Percentiles rank a stretch among this genome's conserved stretches.
phyloP scores from a whole-genome alignment of 2,888 invertebrate species.

The Hypena proboscidalis region DNA sequence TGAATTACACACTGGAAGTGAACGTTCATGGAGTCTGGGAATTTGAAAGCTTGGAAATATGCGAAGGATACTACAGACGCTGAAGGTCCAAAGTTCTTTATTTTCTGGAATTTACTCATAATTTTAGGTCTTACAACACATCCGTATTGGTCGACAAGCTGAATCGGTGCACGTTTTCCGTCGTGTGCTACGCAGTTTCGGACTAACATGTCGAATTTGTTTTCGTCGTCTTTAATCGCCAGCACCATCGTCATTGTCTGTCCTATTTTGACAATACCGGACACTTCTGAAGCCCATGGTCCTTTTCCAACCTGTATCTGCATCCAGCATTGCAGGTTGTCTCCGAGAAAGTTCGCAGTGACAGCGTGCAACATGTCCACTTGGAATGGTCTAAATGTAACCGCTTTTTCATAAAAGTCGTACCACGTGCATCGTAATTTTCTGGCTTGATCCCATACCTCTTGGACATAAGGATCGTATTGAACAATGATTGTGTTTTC shows the following conservation, averaged over 20 bases:
- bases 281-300: constrained; percentile 98
- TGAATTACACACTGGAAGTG: constrained; percentile 99
- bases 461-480: constrained; percentile 97
- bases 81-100: constrained; percentile 97
- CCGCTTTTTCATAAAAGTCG: constrained; percentile 97
- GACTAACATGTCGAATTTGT: constrained; percentile 97
- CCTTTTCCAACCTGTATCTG: constrained; percentile 98
- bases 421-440: constrained; percentile 98
- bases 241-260: constrained; percentile 99
- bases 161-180: constrained; percentile 96
- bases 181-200: constrained; percentile 98
- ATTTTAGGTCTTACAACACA: constrained; percentile 97
- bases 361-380: constrained; percentile 98
- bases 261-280: constrained; percentile 97
- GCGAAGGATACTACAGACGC: constrained; percentile 97
- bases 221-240: constrained; percentile 97
- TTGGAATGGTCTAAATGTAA: constrained; percentile 97
- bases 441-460: constrained; percentile 97
- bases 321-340: constrained; percentile 98
- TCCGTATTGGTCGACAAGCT: constrained; percentile 96
- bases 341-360: constrained; percentile 97
- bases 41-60: constrained; percentile 98
- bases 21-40: constrained; percentile 98
- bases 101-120: constrained; percentile 98
- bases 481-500: constrained; percentile 98